A percentile compares a stretch with the other conserved stretches of the same genome.
These are phyloP conservation scores for Periparus ater DNA, from an alignment of 2,797 vertebrate species.

Conservation along the genomic window DNA sequence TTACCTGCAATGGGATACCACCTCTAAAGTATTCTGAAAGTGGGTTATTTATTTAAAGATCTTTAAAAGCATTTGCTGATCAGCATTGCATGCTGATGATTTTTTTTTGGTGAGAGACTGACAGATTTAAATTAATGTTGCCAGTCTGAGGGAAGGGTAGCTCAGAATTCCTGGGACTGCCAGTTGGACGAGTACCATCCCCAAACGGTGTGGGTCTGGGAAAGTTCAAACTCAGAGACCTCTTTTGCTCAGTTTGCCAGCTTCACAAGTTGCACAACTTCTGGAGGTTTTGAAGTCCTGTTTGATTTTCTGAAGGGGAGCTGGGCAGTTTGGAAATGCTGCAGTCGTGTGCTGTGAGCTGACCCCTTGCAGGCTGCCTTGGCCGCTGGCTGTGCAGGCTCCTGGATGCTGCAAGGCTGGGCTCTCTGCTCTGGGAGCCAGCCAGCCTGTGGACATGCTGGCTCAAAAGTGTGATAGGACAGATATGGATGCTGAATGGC, in stretches of 20 bases:
- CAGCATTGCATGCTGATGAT: too few species aligned
- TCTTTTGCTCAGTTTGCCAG: neutral
- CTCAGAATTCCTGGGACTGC: neutral
- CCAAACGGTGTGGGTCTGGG: too few species aligned
- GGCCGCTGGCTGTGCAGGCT: neutral
- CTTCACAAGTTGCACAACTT: neutral
- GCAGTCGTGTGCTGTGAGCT: neutral
- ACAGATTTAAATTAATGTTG: neutral
- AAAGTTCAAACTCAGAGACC: neutral
- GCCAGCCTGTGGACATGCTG: neutral
- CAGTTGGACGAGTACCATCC: neutral
- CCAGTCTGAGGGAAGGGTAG: neutral
- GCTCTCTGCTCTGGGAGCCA: neutral
- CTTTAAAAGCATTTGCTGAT: neutral
- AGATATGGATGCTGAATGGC: neutral
- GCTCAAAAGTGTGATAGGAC: neutral
- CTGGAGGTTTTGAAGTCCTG: neutral
- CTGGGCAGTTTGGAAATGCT: neutral
- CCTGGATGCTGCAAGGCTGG: fast-evolving
- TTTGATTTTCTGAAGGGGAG: neutral
- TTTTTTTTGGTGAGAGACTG: neutral
- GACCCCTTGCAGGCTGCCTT: neutral
- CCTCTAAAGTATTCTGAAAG: fast-evolving
- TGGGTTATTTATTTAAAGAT: neutral
- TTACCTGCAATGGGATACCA: fast-evolving